Evolutionary conservation across 2,797 vertebrate species (phyloP), one percentile per base, ranked within the genome.

Genomic region (Myotis planiceps): DNA sequence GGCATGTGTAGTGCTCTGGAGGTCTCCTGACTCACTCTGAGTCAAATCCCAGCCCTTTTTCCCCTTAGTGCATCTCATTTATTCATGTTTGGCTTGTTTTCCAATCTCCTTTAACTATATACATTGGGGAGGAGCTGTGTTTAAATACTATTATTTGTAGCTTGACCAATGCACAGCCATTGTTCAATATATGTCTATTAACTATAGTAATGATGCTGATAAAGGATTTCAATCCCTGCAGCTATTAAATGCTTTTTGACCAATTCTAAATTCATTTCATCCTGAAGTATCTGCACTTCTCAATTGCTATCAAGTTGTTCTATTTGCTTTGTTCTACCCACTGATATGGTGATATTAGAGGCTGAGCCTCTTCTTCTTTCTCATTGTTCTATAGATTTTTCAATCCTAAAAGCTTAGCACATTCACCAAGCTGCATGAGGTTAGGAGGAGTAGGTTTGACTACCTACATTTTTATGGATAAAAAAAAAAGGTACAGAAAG

Each of bases 281-380:
- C 47, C n/a, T 88, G 53, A 95, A 97, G 88, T 96, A 95, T 90
- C 79, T 93, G 95, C 37, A 95, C 60, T 75, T 94, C 69, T 83
- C 39, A 23, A 75, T 76, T 29, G 7, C 5, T 45, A 19, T 51
- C 60, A 84, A 65, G 83, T 83, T 72, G 25, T 39, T 42, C 71
- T 51, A 42, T 75, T 55, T 92, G 78, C 32, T 97, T 91, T 87
- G 92, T 90, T 92, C 80, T 89, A 83, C 16, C 87, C 53, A 34
- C 32, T 58, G 39, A 63, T 81, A 65, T 4, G 42, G 25, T 68
- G 60, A 90, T 47, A 86, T 91, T 9, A 91, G 66, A 83, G n/a
- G 19, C 37, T 3, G 0, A 53, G 29, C 3, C 37, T 69, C 60
- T 86, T 92, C n/a, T 71, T 69, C 88, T 74, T 85, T 45, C 74